phyloP scores from a whole-genome alignment of 2,113 vertebrate species.

The Bos taurus region DNA sequence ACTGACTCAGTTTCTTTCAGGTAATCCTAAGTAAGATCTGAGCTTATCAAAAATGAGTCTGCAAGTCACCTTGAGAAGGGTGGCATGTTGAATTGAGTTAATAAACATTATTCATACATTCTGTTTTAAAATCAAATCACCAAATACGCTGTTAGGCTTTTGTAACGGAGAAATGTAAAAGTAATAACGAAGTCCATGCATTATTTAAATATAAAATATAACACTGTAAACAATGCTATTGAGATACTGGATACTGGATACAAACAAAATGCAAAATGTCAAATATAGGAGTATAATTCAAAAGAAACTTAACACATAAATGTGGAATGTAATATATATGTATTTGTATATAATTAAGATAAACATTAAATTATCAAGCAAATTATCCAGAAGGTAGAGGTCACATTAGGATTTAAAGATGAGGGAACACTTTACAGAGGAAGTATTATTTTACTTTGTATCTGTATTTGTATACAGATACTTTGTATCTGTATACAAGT shows the following conservation, averaged over 20 bases:
- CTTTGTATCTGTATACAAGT: too few species aligned
- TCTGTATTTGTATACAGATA: neutral
- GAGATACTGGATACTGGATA: neutral
- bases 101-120: neutral
- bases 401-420: neutral
- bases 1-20: slow-evolving; percentile 13
- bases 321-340: neutral
- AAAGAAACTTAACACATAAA: neutral
- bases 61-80: neutral
- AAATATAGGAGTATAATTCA: neutral
- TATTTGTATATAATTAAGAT: neutral
- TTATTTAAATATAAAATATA: slow-evolving; percentile 48
- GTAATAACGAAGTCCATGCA: neutral
- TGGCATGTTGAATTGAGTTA: neutral
- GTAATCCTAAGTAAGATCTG: neutral
- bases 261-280: neutral
- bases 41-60: neutral
- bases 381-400: neutral
- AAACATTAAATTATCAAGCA: neutral
- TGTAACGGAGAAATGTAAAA: neutral
- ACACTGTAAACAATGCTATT: neutral
- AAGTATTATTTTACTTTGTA: neutral
- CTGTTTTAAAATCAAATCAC: slow-evolving; percentile 14
- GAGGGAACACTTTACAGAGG: neutral
- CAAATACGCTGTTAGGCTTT: neutral